phyloP scores from a whole-genome alignment of 2,888 invertebrate genomes.

The Hoplodrina ambigua region DNA sequence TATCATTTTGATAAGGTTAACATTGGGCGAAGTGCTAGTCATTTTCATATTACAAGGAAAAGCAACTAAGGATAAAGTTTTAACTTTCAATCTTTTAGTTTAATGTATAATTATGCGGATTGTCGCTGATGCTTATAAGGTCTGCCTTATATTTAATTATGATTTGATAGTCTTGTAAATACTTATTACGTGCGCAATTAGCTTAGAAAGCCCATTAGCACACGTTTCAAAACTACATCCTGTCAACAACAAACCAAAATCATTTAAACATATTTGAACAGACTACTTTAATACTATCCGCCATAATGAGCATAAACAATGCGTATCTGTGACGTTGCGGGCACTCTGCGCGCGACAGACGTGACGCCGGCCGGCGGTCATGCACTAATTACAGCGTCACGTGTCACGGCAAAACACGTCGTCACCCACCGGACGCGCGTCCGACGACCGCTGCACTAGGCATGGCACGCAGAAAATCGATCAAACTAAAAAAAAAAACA shows the following conservation, averaged over 20 bases:
- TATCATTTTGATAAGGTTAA: slow-evolving; percentile 3
- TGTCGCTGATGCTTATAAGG: no score
- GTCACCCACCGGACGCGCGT: slow-evolving; percentile 55
- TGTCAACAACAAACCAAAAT: slow-evolving; percentile 11
- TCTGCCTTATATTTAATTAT: no score
- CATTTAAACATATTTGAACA: slow-evolving; percentile 3
- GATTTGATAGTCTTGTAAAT: no score
- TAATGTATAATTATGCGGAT: no score
- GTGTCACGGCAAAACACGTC: slow-evolving; percentile 84
- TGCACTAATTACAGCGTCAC: slow-evolving; percentile 88
- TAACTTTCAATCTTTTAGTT: no score
- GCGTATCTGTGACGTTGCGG: slow-evolving; percentile 57
- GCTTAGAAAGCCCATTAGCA: background rate
- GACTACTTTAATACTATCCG: slow-evolving; percentile 44
- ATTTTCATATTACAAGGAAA: background rate
- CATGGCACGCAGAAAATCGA: slow-evolving; percentile 49
- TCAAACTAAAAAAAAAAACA: slow-evolving; percentile 26
- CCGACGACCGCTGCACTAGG: slow-evolving; percentile 44
- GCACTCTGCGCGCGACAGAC: slow-evolving; percentile 65
- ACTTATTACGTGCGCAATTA: background rate
- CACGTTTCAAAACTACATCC: background rate
- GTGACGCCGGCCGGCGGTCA: slow-evolving; percentile 76
- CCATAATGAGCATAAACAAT: slow-evolving; percentile 60
- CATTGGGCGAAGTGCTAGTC: background rate
- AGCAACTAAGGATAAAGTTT: background rate